Conservation (phyloP, 1,140 invertebrate species). For the Anoplolepis gracilipes region DNA sequence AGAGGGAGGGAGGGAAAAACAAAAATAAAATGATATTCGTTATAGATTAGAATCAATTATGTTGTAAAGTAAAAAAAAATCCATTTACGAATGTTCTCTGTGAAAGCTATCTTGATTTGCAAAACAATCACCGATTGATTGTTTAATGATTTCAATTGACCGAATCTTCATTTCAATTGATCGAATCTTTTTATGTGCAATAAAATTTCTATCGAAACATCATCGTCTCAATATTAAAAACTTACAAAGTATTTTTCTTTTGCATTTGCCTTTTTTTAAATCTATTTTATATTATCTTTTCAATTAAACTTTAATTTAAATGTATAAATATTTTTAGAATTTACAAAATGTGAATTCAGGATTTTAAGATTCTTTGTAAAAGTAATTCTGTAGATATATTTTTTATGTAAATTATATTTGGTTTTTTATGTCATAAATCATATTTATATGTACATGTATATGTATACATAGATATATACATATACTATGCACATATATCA, state of each 20-base stretch:
- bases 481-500: too few species aligned
- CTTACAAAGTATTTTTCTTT: neutral
- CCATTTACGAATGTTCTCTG: constrained; percentile 29
- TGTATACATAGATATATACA: too few species aligned
- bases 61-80: too few species aligned
- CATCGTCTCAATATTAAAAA: neutral
- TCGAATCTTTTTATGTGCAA: neutral
- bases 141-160: neutral
- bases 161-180: neutral
- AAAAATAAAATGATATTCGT: neutral
- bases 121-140: constrained; percentile 27
- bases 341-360: neutral
- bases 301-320: neutral
- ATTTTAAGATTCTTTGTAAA: neutral
- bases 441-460: too few species aligned
- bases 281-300: too few species aligned
- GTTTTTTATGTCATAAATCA: too few species aligned
- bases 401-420: too few species aligned
- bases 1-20: neutral
- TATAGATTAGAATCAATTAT: too few species aligned
- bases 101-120: neutral
- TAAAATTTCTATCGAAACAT: constrained; percentile 39
- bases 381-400: neutral
- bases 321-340: neutral
- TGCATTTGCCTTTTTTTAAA: neutral